Percentiles rank a stretch among this genome's conserved stretches.
Evolutionary conservation across 1,140 invertebrate species (phyloP).

Genomic region (Drosophila nigrodunni): DNA sequence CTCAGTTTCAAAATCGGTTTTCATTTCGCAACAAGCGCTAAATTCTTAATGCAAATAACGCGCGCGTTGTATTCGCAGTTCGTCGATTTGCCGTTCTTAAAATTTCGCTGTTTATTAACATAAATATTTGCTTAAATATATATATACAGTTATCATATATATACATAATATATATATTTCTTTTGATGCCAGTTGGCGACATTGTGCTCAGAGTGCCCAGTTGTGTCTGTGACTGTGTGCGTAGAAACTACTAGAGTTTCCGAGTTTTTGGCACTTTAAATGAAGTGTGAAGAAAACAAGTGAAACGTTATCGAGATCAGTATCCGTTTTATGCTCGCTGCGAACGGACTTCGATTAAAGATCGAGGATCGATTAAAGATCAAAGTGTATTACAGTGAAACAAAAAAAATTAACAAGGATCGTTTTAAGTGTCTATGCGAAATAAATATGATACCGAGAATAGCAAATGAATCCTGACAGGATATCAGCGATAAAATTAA

Average conservation of each 20-base stretch:
- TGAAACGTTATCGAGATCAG: conserved; percentile 51
- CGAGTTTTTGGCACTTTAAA: conserved; percentile 62
- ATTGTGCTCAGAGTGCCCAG: conserved; percentile 9
- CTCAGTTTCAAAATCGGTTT: conserved; percentile 72
- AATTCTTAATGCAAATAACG: conserved; percentile 71
- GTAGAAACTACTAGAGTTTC: conserved; percentile 72
- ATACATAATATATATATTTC: conserved; percentile 68
- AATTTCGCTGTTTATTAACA: conserved; percentile 70
- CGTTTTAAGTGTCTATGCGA: conserved; percentile 2
- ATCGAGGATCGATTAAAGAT: conserved; percentile 4
- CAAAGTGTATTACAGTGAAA: conserved; percentile 5
- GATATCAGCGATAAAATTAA: conserved; percentile 35
- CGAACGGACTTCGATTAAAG: conserved; percentile 43
- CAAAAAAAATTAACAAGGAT: not conserved
- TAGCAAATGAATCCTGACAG: conserved; percentile 52
- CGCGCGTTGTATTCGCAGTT: conserved; percentile 58
- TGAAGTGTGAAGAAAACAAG: conserved; percentile 72
- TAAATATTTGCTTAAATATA: conserved; percentile 75
- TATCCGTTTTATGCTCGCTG: conserved; percentile 72
- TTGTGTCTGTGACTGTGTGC: conserved; percentile 46
- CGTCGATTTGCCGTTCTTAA: conserved; percentile 59
- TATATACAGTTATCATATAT: conserved; percentile 61
- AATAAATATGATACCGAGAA: conserved; percentile 67
- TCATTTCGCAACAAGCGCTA: conserved; percentile 75
- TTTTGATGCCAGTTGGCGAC: conserved; percentile 61